These are phyloP conservation scores for Archocentrus centrarchus DNA, from an alignment of 2,113 vertebrate species.

Conservation along the genomic window DNA sequence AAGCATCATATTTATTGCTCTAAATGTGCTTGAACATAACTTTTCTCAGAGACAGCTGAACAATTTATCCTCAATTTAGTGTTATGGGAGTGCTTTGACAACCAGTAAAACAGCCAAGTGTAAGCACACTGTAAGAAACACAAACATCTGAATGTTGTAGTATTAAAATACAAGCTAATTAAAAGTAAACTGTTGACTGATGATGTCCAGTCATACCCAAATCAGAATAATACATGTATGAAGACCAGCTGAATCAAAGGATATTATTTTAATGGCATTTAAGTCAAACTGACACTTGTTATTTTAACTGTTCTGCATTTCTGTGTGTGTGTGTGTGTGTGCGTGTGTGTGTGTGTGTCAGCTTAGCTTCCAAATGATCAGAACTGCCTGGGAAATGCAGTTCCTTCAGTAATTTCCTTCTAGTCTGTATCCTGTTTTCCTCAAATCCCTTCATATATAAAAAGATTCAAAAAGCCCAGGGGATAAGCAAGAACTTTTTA, in stretches of 20 bases:
- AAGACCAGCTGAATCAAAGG: background rate
- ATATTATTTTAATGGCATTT: background rate
- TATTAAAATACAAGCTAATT: background rate
- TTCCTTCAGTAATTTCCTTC: background rate
- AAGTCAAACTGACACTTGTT: background rate
- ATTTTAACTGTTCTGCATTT: background rate
- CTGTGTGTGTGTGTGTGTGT: background rate
- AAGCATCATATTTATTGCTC: background rate
- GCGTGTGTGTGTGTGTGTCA: background rate
- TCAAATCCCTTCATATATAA: background rate
- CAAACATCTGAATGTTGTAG: background rate
- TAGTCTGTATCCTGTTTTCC: background rate
- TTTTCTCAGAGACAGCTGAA: background rate
- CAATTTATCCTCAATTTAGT: background rate
- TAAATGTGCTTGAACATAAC: constrained; percentile 1
- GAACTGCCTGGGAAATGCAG: background rate
- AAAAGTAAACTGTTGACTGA: background rate
- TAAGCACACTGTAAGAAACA: background rate
- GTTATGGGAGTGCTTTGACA: background rate
- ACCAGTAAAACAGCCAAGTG: background rate
- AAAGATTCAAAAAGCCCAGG: constrained; percentile 11
- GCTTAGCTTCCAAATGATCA: background rate
- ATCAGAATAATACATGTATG: background rate
- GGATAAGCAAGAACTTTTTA: background rate
- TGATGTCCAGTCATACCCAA: background rate